These are phyloP conservation scores for Hycleus cichorii DNA, from an alignment of 1,140 invertebrate species.

Conservation along the genomic window DNA sequence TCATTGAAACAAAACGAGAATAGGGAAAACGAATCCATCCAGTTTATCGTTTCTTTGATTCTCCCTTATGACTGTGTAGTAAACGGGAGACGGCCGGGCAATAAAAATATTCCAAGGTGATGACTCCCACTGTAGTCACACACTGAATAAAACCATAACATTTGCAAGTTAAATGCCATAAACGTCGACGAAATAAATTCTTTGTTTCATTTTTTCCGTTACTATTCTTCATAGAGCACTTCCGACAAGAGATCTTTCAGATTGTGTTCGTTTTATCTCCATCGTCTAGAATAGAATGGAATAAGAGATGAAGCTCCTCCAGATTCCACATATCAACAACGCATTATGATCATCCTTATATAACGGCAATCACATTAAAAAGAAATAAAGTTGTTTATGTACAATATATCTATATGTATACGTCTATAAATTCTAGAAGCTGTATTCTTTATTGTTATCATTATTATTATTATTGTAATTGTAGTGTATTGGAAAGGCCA, in stretches of 20 bases:
- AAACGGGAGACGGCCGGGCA: slow-evolving; percentile 15
- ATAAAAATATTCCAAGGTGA: slow-evolving; percentile 44
- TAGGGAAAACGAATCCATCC: too few species aligned
- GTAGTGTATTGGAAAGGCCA: too few species aligned
- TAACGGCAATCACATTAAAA: slow-evolving; percentile 23
- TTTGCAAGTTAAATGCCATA: slow-evolving; percentile 44
- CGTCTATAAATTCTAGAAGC: too few species aligned
- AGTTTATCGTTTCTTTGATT: too few species aligned
- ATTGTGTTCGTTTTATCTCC: slow-evolving; percentile 19
- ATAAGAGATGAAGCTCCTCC: slow-evolving; percentile 12
- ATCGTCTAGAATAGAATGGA: background rate
- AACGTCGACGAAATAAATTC: slow-evolving; percentile 39
- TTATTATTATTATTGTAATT: too few species aligned
- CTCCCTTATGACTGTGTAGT: slow-evolving; percentile 31
- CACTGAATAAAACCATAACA: slow-evolving; percentile 41
- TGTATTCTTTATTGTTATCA: too few species aligned
- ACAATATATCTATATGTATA: background rate
- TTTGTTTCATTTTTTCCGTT: slow-evolving; percentile 35
- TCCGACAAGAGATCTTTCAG: slow-evolving; percentile 5
- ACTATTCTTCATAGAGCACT: background rate
- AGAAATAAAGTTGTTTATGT: slow-evolving; percentile 26
- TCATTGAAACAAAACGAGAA: too few species aligned
- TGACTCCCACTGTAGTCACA: slow-evolving; percentile 38
- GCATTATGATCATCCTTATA: slow-evolving; percentile 20
- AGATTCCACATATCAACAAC: slow-evolving; percentile 31